Evolutionary conservation across 2,113 vertebrate species (phyloP).

Genomic region (Malurus elegans): DNA sequence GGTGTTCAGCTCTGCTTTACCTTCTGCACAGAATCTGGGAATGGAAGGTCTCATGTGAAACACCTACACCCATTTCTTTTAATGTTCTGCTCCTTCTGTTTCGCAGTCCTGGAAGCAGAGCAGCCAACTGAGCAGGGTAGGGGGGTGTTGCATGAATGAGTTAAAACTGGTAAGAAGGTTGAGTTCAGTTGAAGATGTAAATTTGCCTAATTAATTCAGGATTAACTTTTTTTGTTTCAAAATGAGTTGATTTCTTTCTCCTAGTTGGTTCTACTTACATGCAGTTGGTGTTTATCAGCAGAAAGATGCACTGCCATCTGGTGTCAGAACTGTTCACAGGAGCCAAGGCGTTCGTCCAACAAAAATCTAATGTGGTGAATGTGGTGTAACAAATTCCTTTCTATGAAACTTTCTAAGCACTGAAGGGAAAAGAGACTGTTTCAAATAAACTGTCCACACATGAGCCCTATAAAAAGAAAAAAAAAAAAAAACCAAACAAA

Average conservation of each 20-base stretch:
- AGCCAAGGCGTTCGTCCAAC: not conserved
- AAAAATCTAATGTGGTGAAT: not conserved
- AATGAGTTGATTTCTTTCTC: not conserved
- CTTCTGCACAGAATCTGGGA: not conserved
- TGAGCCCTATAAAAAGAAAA: not conserved
- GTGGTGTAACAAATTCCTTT: not conserved
- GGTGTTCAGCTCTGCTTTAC: not conserved
- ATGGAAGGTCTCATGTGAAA: not conserved
- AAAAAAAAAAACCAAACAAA: too few relatives aligned
- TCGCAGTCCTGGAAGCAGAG: not conserved
- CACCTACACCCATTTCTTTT: not conserved
- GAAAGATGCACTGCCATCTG: slow-evolving; percentile 29
- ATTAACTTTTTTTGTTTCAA: not conserved
- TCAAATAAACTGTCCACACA: not conserved
- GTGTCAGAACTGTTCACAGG: not conserved
- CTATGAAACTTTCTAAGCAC: not conserved
- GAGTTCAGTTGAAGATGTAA: not conserved
- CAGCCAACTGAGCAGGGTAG: not conserved
- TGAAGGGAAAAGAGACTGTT: not conserved
- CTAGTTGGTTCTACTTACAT: not conserved
- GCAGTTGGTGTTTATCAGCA: not conserved
- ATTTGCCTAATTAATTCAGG: not conserved
- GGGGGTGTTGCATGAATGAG: not conserved
- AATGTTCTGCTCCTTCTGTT: not conserved
- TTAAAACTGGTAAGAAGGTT: not conserved